Conservation (phyloP, 1,140 invertebrate species). For the Leptinotarsa undecemlineata region DNA sequence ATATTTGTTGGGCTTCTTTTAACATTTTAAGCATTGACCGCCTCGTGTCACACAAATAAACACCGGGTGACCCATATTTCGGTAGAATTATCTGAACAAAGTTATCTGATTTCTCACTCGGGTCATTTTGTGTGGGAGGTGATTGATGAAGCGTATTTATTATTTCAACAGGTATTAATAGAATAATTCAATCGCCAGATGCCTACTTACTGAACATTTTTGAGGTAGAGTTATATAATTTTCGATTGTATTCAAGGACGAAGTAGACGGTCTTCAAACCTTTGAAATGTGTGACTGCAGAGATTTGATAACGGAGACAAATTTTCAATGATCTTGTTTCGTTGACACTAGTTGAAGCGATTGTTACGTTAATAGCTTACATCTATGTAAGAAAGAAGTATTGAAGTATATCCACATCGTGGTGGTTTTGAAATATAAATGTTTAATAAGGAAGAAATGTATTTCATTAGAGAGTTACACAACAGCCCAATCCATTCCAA, state of each 20-base stretch:
- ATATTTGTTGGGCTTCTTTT: not conserved
- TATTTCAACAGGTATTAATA: constrained; percentile 8
- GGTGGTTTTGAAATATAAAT: too few species aligned
- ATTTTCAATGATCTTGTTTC: too few species aligned
- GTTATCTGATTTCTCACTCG: constrained; percentile 1
- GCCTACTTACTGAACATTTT: not conserved
- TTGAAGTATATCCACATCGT: too few species aligned
- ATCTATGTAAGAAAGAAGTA: too few species aligned
- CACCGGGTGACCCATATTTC: not conserved
- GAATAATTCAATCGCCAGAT: not conserved
- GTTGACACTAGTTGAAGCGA: too few species aligned
- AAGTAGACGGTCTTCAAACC: not conserved
- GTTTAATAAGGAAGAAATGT: too few species aligned
- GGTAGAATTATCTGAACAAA: not conserved
- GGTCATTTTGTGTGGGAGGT: not conserved
- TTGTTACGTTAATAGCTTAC: too few species aligned
- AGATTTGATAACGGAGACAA: too few species aligned
- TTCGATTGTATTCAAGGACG: not conserved
- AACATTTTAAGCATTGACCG: not conserved
- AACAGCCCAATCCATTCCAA: too few species aligned
- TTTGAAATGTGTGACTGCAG: too few species aligned
- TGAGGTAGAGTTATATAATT: not conserved
- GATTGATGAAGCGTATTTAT: not conserved
- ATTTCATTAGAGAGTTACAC: too few species aligned
- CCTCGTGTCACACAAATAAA: not conserved